Percentiles rank a stretch among this genome's conserved stretches.
Conservation (phyloP, 2,113 vertebrate genomes). For the Pollachius pollachius region DNA sequence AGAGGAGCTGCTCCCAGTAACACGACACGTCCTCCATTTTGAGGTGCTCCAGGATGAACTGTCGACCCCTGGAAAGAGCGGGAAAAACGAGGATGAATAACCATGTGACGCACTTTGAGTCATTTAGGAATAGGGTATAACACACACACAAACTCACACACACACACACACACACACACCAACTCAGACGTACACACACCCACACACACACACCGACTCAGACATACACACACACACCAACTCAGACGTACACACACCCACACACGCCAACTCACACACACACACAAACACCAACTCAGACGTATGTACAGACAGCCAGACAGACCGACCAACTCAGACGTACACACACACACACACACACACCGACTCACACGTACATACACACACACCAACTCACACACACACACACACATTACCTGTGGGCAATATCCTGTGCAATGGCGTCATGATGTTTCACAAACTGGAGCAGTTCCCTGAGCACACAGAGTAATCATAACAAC, state of each 20-base stretch:
- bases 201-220: not conserved
- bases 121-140: not conserved
- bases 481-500: conserved; percentile 12
- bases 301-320: too few species aligned
- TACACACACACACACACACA: too few species aligned
- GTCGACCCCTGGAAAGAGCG: conserved; percentile 76
- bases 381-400: too few species aligned
- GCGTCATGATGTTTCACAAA: conserved; percentile 91
- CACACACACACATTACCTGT: conserved; percentile 71
- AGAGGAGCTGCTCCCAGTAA: conserved; percentile 91
- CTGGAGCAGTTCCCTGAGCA: conserved; percentile 84
- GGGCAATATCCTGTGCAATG: conserved; percentile 83
- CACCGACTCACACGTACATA: too few species aligned
- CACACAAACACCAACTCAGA: too few species aligned
- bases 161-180: too few species aligned
- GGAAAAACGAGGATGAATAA: conserved; percentile 38
- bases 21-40: conserved; percentile 88
- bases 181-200: too few species aligned
- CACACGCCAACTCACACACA: too few species aligned
- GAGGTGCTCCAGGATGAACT: conserved; percentile 86
- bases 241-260: too few species aligned
- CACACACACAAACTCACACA: too few species aligned
- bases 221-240: too few species aligned
- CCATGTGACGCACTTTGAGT: not conserved
- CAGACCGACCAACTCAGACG: too few species aligned